Evolutionary conservation across 2,888 invertebrate species (phyloP), one percentile per base, ranked within the genome.

Genomic region (Acleris cristana): DNA sequence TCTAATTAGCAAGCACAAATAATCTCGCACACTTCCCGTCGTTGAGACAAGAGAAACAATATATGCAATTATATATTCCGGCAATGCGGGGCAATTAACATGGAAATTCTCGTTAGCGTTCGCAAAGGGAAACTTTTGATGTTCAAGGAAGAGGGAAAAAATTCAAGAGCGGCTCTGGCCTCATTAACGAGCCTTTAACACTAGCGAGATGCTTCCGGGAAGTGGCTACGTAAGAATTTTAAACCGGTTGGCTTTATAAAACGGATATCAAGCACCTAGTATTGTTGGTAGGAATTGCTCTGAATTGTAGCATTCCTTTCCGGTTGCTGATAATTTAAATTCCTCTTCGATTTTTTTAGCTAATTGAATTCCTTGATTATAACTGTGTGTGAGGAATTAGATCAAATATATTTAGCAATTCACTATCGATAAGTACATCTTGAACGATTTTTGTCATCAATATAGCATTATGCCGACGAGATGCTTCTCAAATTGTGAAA

Each of bases 51-150:
- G 80, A 79, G 84, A 84, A 89, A 89, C 88, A 89, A 88, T 89
- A 88, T 86, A 88, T 88, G 87, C 85, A 89, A 90, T 89, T 89
- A 88, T 86, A 87, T 83, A 89, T 90, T 89, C 90, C 78, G 81
- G 81, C 77, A 82, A 77, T 83, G 83, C 78, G 79, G 81, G 88
- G 87, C 87, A 90, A 90, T 90, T 90, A 90, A 87, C 88, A 87
- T 87, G 85, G 84, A 86, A 88, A 86, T 88, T 85, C 90, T 90
- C 89, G 86, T 90, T 89, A 88, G 85, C 85, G 81, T 84, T 84
- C 79, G 88, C 83, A 87, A 89, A 89, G 83, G 86, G 82, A 86
- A 89, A 90, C 90, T 90, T 90, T 88, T 89, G 89, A 90, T 89
- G 89, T 86, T 86, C 87, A 88, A 83, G 84, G 87, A 87, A 81